phyloP scores from a whole-genome alignment of 2,113 vertebrate genomes.

The Pelvicachromis taeniatus region DNA sequence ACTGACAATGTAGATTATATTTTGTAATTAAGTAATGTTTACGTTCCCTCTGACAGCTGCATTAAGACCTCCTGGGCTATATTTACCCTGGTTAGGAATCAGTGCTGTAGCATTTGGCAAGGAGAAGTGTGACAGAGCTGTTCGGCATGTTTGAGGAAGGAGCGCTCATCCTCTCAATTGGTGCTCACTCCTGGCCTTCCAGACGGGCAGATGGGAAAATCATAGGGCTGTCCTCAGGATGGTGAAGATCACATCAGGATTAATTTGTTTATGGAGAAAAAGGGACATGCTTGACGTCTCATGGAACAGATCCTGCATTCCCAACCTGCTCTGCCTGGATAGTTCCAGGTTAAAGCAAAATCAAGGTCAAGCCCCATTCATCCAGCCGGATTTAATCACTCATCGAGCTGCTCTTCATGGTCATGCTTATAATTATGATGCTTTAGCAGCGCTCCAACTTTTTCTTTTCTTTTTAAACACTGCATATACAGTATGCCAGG shows the following conservation, averaged over 20 bases:
- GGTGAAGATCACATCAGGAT: constrained; percentile 33
- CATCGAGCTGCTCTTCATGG: neutral
- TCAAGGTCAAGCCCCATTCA: neutral
- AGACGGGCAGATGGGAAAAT: constrained; percentile 58
- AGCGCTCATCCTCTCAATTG: constrained; percentile 6
- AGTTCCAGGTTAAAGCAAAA: neutral
- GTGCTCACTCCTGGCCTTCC: constrained; percentile 11
- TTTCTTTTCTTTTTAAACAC: neutral
- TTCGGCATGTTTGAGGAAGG: constrained; percentile 5
- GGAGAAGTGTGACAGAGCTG: neutral
- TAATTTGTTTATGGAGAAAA: constrained; percentile 52
- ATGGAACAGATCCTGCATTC: constrained; percentile 19
- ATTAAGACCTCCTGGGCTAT: neutral
- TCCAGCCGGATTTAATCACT: neutral
- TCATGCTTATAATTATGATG: neutral
- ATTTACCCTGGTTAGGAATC: neutral
- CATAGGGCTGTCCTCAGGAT: constrained; percentile 41
- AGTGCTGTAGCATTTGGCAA: neutral
- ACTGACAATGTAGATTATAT: neutral
- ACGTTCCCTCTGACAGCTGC: neutral
- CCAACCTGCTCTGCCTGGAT: neutral
- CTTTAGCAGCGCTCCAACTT: neutral
- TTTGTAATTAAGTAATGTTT: neutral
- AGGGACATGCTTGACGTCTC: neutral
- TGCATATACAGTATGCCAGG: neutral